Percentiles rank a stretch among this genome's conserved stretches.
Conservation (phyloP, 1,140 invertebrate genomes). For the Cecropterus lyciades region DNA sequence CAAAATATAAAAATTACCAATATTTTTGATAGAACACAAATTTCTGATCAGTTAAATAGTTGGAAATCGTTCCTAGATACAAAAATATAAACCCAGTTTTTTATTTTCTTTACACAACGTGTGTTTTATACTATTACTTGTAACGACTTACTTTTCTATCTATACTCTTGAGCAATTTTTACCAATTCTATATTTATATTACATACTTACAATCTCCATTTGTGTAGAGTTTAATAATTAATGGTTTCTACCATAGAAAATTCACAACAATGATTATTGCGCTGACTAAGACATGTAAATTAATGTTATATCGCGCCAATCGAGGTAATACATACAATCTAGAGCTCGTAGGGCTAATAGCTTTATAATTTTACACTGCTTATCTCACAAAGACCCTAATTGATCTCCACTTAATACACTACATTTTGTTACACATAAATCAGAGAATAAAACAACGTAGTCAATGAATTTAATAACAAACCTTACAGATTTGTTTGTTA, state of each 20-base stretch:
- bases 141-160: too few species aligned
- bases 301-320: slow-evolving; percentile 22
- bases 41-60: too few species aligned
- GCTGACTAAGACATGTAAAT: slow-evolving; percentile 20
- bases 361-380: slow-evolving; percentile 33
- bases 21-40: too few species aligned
- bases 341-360: slow-evolving; percentile 14
- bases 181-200: too few species aligned
- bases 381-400: slow-evolving; percentile 33
- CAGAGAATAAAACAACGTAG: background rate
- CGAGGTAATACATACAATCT: slow-evolving; percentile 25
- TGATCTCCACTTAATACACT: slow-evolving; percentile 16
- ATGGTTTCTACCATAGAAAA: background rate
- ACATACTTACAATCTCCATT: too few species aligned
- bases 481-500: background rate
- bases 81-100: too few species aligned
- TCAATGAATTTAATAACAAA: background rate
- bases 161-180: too few species aligned
- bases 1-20: too few species aligned
- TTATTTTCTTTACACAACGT: too few species aligned
- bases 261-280: slow-evolving; percentile 21
- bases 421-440: slow-evolving; percentile 10
- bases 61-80: too few species aligned
- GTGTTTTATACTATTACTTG: too few species aligned
- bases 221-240: too few species aligned